A percentile compares a stretch with the other conserved stretches of the same genome.
These are phyloP conservation scores for Odobenus rosmarus DNA, from an alignment of 2,113 vertebrate genomes.

Conservation along the genomic window DNA sequence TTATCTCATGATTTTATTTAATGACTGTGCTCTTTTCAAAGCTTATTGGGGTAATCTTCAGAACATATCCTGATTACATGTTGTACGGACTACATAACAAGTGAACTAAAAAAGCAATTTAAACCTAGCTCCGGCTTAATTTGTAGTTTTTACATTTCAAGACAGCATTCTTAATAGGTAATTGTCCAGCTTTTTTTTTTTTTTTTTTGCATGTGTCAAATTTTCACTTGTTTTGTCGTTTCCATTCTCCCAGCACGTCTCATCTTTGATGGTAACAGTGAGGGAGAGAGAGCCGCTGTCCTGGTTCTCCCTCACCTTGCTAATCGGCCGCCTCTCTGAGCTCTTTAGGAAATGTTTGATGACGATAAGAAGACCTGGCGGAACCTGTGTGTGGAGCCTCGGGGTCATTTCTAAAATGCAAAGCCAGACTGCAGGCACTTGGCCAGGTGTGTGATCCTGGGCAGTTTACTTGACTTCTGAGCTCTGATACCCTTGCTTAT, in stretches of 20 bases:
- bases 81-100: slow-evolving; percentile 64
- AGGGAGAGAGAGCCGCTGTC: neutral
- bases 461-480: slow-evolving; percentile 1
- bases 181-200: slow-evolving; percentile 36
- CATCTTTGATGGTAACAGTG: neutral
- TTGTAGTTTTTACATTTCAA: slow-evolving; percentile 75
- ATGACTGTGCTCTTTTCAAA: slow-evolving; percentile 78
- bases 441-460: neutral
- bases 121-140: slow-evolving; percentile 79
- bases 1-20: slow-evolving; percentile 79
- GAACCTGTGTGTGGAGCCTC: neutral
- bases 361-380: neutral
- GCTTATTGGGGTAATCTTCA: slow-evolving; percentile 77
- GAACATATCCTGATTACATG: slow-evolving; percentile 78
- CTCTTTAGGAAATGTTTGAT: slow-evolving; percentile 25
- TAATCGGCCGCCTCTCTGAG: neutral
- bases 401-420: neutral
- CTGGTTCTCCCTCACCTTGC: neutral
- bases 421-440: neutral
- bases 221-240: neutral
- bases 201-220: slow-evolving; percentile 46
- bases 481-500: neutral
- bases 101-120: slow-evolving; percentile 67
- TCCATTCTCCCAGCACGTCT: neutral
- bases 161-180: slow-evolving; percentile 67